Conservation (phyloP, 2,888 invertebrate species). For the Yponomeuta malinellus region DNA sequence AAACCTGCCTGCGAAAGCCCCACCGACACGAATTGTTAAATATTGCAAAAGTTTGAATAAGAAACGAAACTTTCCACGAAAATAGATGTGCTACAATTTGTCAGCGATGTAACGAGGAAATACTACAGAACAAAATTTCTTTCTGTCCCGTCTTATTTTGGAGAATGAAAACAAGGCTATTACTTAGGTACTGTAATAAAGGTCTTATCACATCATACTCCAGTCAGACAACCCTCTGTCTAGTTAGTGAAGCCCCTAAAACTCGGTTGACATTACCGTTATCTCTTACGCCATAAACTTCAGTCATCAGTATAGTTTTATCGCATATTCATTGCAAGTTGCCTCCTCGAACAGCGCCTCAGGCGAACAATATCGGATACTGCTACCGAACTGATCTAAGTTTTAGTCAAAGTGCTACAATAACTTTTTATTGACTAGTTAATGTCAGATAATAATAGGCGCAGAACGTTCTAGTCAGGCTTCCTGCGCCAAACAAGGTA, state of each 20-base stretch:
- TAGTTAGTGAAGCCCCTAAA: neutral
- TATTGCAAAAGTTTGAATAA: slow-evolving; percentile 50
- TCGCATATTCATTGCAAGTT: slow-evolving; percentile 3
- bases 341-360: neutral
- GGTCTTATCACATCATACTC: neutral
- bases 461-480: neutral
- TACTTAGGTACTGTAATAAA: slow-evolving; percentile 25
- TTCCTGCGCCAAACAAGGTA: neutral
- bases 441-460: neutral
- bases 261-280: slow-evolving; percentile 7
- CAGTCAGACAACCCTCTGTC: neutral
- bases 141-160: slow-evolving; percentile 43
- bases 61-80: slow-evolving; percentile 28
- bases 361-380: neutral
- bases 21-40: slow-evolving; percentile 43
- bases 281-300: neutral
- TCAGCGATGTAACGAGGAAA: slow-evolving; percentile 27
- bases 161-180: slow-evolving; percentile 58
- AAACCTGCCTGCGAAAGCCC: neutral
- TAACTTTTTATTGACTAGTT: slow-evolving; percentile 1
- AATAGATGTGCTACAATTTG: slow-evolving; percentile 38
- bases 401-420: neutral
- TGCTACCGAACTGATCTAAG: neutral
- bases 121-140: slow-evolving; percentile 21
- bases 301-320: slow-evolving; percentile 1